Base-by-base conservation (phyloP, 2,113 vertebrate genomes). In the Eurystomus gularis region DNA sequence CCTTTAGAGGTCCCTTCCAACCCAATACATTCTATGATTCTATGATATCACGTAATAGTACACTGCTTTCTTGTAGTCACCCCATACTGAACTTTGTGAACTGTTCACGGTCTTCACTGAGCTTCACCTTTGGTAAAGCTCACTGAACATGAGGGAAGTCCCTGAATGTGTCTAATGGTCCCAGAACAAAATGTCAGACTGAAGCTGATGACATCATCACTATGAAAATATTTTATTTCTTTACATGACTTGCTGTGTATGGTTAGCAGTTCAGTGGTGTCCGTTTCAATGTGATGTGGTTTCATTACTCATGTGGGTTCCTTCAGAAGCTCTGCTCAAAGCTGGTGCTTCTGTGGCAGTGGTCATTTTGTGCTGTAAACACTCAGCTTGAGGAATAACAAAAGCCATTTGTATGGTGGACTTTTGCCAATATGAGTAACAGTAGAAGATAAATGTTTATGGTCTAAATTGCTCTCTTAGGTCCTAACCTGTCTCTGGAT, bases 161-260 rank as follows among this genome's bases (percentile, higher is more conserved):
- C 61, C 35, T 33, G 23, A 6, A 19, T 11, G 51, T 49, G 31
- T 29, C 49, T 26, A 23, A 18, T 0, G 8, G 8, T 10, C 37
- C 68, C 72, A 61, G 64, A 75, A 24, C 25, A 61, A 35, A 39
- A 71, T 0, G 0, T 40, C n/a, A 10, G 12, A 3, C 51, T 60
- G 57, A 20, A 65, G 39, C 12, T 12, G 61, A 21, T 17, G 44
- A 10, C 61, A 76, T 46, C 65, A 31, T 10, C 21, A 4, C 57
- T 10, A 3, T 4, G 0, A 23, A 66, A 18, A 13, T 1, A 2
- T 0, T 42, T 73, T 26, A 2, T 54, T 54, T 42, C 80, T 57
- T 48, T 23, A 0, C 48, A 0, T 5, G 19, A 9, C 68, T 51
- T 49, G 37, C 37, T 44, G 62, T 23, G 23, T 13, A 1, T 25